Conservation (phyloP, 2,888 invertebrate genomes). For the Peribatodes rhomboidaria region DNA sequence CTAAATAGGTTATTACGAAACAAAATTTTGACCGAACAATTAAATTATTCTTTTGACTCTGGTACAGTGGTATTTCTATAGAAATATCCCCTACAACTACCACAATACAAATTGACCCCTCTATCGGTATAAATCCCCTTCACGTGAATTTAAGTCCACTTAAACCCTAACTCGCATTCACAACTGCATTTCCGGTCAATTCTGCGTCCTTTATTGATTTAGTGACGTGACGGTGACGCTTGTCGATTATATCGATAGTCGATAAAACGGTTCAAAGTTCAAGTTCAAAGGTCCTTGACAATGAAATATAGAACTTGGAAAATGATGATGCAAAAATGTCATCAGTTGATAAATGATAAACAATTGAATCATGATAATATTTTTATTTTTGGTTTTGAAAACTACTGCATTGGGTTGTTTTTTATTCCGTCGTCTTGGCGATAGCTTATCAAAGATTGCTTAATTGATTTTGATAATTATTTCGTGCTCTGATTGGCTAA, state of each 20-base stretch:
- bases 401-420: not conserved
- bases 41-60: no score
- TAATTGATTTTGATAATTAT: not conserved
- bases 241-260: conserved; percentile 13
- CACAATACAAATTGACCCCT: conserved; percentile 32
- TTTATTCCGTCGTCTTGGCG: not conserved
- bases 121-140: conserved; percentile 14
- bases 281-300: conserved; percentile 17
- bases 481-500: not conserved
- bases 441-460: not conserved
- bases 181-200: conserved; percentile 70
- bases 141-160: conserved; percentile 44
- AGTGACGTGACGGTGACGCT: conserved; percentile 52
- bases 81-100: not conserved
- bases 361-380: not conserved
- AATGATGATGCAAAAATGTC: not conserved
- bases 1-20: no score
- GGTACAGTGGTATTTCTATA: not conserved
- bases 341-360: not conserved
- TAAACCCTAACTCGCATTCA: conserved; percentile 66
- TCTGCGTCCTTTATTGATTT: conserved; percentile 54
- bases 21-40: no score
- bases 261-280: conserved; percentile 21
- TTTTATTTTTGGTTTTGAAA: not conserved
- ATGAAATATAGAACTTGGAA: conserved; percentile 9